Base-by-base conservation (phyloP, 2,888 invertebrate genomes). In the Harpalus rubripes region DNA sequence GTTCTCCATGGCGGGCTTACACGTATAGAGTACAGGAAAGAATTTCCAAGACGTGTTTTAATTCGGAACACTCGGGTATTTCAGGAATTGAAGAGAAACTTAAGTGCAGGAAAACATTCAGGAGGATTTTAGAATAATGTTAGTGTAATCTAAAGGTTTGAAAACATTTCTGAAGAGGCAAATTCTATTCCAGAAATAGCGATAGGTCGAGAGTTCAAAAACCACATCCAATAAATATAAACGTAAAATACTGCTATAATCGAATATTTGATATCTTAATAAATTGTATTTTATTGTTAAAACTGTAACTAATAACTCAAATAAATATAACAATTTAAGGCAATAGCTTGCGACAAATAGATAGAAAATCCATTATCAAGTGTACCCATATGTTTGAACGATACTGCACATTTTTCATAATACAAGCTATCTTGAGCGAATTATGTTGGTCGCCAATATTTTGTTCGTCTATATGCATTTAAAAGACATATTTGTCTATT, bases 41-140 rank as follows among this genome's bases (percentile, higher is more conserved):
- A 39, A 68, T 68, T 68, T 68, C 15, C 68, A 68, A 32, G n/a
- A 68, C 68, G 39, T 39, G 68, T 68, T 68, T 68, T 68, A 32
- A 39, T 68, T 39, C 32, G 26, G 68, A 12, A 68, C 12, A 68
- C 22, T 26, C 63, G 63, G 18, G 44, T 12, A 52, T 52, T 12
- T 52, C 44, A 52, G 26, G 63, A 63, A 26, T 63, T 22, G 63
- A 22, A 26, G 10, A 12, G 63, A 63, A 63, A 1, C 18, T 16
- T 18, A 61, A 22, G 22, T 61, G 18, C 61, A 18, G 10, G 44
- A 52, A 52, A 52, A 52, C 44, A 52, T 52, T 52, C 44, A 52
- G 44, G 44, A 12, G 44, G 44, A 52, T 52, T 52, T 52, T 52
- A 52, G 44, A 52, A 52, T 52, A 52, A 52, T 12, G 44, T 52